Conservation (phyloP, 1,140 invertebrate species). For the Myzus persicae region DNA sequence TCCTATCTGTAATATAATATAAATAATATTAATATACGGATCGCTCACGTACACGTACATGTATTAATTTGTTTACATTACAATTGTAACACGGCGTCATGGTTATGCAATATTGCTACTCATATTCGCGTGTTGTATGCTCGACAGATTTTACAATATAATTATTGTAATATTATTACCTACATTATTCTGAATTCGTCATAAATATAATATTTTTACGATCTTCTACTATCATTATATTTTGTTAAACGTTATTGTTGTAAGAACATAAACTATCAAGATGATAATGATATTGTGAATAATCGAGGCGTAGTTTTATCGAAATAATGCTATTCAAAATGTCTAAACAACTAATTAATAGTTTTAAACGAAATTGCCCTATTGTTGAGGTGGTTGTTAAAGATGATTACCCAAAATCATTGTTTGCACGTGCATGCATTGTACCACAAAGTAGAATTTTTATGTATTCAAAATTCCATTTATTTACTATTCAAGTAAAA, state of each 20-base stretch:
- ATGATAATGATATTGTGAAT: not conserved
- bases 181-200: not conserved
- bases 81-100: not conserved
- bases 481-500: not conserved
- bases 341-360: not conserved
- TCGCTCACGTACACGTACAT: too few species aligned
- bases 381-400: not conserved
- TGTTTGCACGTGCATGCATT: not conserved
- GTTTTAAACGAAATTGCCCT: not conserved
- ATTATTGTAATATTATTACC: too few species aligned
- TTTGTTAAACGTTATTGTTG: not conserved
- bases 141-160: not conserved
- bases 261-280: not conserved
- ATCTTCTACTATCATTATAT: not conserved
- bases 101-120: conserved; percentile 5
- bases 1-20: not conserved
- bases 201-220: not conserved
- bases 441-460: not conserved
- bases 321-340: not conserved
- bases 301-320: not conserved
- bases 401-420: not conserved
- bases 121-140: not conserved
- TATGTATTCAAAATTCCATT: not conserved
- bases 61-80: not conserved
- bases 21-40: not conserved